Evolutionary conservation across 2,888 invertebrate species (phyloP).

Genomic region (Pristionchus entomophagus): DNA sequence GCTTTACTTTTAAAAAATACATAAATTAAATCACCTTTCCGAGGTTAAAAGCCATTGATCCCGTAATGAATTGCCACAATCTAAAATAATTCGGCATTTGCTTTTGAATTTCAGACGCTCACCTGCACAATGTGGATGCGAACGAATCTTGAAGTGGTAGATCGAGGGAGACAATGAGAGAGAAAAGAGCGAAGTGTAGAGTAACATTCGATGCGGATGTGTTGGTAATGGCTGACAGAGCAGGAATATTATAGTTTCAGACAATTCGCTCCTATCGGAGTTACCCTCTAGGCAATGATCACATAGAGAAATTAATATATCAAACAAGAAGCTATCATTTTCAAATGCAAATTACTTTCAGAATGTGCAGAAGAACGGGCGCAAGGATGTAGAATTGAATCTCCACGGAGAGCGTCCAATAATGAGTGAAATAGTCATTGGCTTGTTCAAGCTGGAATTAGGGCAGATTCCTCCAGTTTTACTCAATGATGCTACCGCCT

Average conservation of each 20-base stretch:
- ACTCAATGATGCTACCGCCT: not conserved
- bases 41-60: not conserved
- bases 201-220: too few species aligned
- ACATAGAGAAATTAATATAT: not conserved
- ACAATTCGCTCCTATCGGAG: not conserved
- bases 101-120: too few species aligned
- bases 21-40: not conserved
- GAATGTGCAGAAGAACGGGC: not conserved
- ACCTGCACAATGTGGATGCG: too few species aligned
- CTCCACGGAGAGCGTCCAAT: not conserved
- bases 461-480: not conserved
- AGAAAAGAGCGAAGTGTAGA: not conserved
- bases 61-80: not conserved
- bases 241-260: not conserved
- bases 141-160: not conserved
- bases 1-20: not conserved
- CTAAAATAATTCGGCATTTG: not conserved
- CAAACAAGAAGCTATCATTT: not conserved
- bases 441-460: not conserved
- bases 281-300: not conserved
- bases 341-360: not conserved
- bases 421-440: conserved; percentile 21
- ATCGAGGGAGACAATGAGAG: not conserved
- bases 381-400: conserved; percentile 9
- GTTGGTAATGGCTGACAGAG: not conserved